phyloP scores from a whole-genome alignment of 2,797 vertebrate genomes.

The Gymnoscopelus braueri region DNA sequence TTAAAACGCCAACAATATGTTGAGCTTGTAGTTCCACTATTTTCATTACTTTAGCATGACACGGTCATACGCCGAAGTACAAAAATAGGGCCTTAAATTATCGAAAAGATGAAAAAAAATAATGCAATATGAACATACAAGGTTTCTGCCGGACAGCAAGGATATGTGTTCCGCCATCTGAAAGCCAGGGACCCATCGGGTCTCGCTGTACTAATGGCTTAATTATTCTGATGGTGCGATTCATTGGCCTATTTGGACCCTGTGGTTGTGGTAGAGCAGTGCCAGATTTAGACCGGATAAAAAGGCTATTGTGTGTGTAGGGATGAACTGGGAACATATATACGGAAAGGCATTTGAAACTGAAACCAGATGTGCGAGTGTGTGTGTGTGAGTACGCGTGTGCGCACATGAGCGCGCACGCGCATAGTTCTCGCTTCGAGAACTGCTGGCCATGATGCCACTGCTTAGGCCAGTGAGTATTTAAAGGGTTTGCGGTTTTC shows the following conservation, averaged over 20 bases:
- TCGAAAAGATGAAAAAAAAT: too few species aligned
- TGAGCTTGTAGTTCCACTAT: too few species aligned
- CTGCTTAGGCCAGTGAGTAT: slow-evolving; percentile 48
- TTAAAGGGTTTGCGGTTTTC: slow-evolving; percentile 56
- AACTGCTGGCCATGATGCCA: slow-evolving; percentile 38
- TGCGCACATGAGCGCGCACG: slow-evolving; percentile 2
- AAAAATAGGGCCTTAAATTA: too few species aligned
- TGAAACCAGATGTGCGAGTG: slow-evolving; percentile 79
- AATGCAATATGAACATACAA: too few species aligned
- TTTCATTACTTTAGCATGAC: too few species aligned
- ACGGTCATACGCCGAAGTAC: too few species aligned
- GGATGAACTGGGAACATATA: slow-evolving; percentile 71
- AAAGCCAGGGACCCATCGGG: slow-evolving; percentile 48
- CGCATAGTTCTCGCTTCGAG: slow-evolving; percentile 34
- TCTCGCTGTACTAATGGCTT: slow-evolving; percentile 53
- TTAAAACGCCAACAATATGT: too few species aligned
- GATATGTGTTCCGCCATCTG: slow-evolving; percentile 28
- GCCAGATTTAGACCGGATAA: slow-evolving; percentile 68
- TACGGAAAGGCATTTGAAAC: slow-evolving; percentile 75
- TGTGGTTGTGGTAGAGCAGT: slow-evolving; percentile 43
- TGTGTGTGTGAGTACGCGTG: neutral
- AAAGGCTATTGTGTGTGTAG: slow-evolving; percentile 76
- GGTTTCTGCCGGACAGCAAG: neutral
- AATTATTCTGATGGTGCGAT: slow-evolving; percentile 69
- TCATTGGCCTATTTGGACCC: slow-evolving; percentile 59